phyloP scores from a whole-genome alignment of 2,113 vertebrate species.

The Numenius arquata region DNA sequence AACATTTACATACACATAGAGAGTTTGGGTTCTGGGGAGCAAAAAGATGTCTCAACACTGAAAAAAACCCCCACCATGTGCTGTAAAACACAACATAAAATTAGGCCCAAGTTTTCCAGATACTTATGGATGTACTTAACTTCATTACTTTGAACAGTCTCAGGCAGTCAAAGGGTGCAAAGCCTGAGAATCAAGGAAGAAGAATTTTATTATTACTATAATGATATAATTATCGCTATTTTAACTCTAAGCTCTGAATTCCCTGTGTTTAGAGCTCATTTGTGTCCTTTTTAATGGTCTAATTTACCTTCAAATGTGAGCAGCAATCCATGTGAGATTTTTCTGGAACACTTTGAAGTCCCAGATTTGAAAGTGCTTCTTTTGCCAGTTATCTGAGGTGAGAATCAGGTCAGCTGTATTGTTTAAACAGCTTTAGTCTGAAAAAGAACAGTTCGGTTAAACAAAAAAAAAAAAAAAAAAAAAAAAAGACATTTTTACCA shows the following conservation, averaged over 20 bases:
- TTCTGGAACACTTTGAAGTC: slow-evolving; percentile 30
- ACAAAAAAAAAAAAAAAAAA: background rate
- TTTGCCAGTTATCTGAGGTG: slow-evolving; percentile 47
- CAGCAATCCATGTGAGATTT: background rate
- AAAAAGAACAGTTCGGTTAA: slow-evolving; percentile 18
- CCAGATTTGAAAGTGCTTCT: slow-evolving; percentile 16
- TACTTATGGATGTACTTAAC: background rate
- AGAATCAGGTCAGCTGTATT: slow-evolving; percentile 45
- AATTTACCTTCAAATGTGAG: slow-evolving; percentile 9
- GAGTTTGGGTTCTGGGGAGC: background rate
- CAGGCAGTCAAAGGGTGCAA: background rate
- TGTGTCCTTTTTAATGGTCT: background rate
- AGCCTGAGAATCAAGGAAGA: background rate
- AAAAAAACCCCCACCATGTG: background rate
- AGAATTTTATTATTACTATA: background rate
- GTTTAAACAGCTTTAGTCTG: slow-evolving; percentile 47
- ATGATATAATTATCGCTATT: background rate
- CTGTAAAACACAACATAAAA: background rate
- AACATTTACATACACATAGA: background rate
- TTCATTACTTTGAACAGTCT: background rate
- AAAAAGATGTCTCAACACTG: background rate
- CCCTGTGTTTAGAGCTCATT: background rate
- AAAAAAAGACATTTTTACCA: background rate
- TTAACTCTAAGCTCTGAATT: background rate
- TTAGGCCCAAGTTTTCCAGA: background rate